Conservation (phyloP, 2,888 invertebrate species). For the Callosobruchus maculatus region DNA sequence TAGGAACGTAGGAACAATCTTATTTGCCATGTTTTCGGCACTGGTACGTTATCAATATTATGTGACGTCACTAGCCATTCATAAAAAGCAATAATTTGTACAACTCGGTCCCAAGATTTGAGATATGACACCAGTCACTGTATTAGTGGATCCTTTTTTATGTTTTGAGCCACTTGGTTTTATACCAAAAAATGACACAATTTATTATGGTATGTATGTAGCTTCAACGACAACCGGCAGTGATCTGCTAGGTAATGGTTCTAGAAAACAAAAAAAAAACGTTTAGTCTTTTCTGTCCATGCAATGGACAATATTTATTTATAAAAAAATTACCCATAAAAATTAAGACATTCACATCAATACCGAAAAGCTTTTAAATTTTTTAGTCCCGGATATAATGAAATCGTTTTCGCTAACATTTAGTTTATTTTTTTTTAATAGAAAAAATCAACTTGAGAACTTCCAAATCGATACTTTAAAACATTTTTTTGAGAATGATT, state of each 20-base stretch:
- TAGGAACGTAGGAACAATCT: too few relatives aligned
- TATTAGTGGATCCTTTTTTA: neutral
- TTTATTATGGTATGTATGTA: too few relatives aligned
- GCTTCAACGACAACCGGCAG: neutral
- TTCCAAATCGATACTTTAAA: neutral
- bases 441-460: neutral
- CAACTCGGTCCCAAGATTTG: too few relatives aligned
- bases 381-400: neutral
- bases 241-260: neutral
- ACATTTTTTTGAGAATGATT: too few relatives aligned
- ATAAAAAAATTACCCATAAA: neutral
- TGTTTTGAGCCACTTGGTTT: neutral
- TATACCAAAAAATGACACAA: neutral
- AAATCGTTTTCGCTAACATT: neutral
- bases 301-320: neutral
- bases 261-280: neutral
- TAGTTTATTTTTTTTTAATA: neutral
- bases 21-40: too few relatives aligned
- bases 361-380: neutral
- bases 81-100: too few relatives aligned
- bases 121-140: neutral
- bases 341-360: neutral
- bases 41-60: too few relatives aligned
- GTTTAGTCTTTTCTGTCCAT: neutral
- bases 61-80: too few relatives aligned